phyloP scores from a whole-genome alignment of 2,113 vertebrate species.

The Potamarius usumacintae region DNA sequence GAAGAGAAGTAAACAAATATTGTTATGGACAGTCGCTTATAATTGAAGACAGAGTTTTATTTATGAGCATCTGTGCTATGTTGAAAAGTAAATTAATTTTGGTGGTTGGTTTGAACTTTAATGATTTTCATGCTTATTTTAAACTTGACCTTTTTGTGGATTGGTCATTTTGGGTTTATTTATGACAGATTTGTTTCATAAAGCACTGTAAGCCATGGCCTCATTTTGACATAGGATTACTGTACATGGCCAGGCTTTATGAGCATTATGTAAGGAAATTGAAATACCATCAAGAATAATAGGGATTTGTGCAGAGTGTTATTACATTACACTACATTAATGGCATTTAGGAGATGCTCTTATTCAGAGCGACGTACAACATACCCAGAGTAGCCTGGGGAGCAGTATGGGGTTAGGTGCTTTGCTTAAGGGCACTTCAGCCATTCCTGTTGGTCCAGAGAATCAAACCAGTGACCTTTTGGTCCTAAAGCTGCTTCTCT shows the following conservation, averaged over 20 bases:
- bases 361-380: too few species aligned
- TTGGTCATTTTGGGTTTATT: conserved; percentile 30
- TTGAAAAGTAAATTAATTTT: neutral
- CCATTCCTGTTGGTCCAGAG: too few species aligned
- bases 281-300: neutral
- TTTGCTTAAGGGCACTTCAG: too few species aligned
- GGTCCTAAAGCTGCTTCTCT: too few species aligned
- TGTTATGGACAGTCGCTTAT: neutral
- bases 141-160: conserved; percentile 1
- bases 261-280: neutral
- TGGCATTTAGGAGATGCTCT: too few species aligned
- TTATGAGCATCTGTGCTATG: neutral
- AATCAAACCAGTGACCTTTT: too few species aligned
- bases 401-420: too few species aligned
- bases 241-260: too few species aligned
- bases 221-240: neutral
- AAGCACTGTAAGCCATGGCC: neutral
- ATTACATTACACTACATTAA: neutral
- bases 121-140: conserved; percentile 47
- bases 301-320: neutral
- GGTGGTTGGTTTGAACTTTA: conserved; percentile 44
- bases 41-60: conserved; percentile 23
- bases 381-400: too few species aligned
- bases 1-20: neutral
- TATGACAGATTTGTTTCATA: conserved; percentile 36